Evolutionary conservation across 2,797 vertebrate genomes (phyloP).

Genomic region (Harpagifer antarcticus): DNA sequence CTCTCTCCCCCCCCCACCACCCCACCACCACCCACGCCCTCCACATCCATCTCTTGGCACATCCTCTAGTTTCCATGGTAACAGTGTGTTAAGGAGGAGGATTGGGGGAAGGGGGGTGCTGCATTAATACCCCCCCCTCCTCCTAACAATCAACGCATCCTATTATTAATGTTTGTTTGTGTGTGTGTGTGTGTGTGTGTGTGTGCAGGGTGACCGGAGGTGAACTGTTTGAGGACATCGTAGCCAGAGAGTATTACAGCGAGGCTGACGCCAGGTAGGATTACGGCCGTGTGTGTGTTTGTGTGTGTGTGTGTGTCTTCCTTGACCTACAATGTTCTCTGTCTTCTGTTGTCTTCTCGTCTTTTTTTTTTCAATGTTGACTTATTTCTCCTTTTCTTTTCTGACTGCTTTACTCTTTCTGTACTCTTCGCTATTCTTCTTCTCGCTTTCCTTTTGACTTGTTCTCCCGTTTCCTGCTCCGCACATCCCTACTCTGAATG

Average conservation of each 20-base stretch:
- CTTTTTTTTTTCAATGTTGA: slow-evolving; percentile 9
- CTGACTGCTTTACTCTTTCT: slow-evolving; percentile 14
- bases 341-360: slow-evolving; percentile 37
- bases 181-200: neutral
- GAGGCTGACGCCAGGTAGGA: slow-evolving; percentile 98
- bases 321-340: slow-evolving; percentile 31
- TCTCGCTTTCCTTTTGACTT: neutral
- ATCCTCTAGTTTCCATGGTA: slow-evolving; percentile 78
- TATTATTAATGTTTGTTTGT: slow-evolving; percentile 13
- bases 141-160: neutral
- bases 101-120: slow-evolving; percentile 6
- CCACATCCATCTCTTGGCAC: slow-evolving; percentile 63
- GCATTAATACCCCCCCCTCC: slow-evolving; percentile 1
- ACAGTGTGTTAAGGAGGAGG: slow-evolving; percentile 49
- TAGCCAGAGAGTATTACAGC: slow-evolving; percentile 98
- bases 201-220: slow-evolving; percentile 94
- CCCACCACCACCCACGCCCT: slow-evolving; percentile 60
- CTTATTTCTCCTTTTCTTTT: slow-evolving; percentile 3
- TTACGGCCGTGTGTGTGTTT: slow-evolving; percentile 29
- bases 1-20: too few species aligned
- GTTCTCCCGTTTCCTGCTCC: slow-evolving; percentile 11
- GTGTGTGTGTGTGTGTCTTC: slow-evolving; percentile 15
- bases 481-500: neutral
- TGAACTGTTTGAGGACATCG: slow-evolving; percentile 98
- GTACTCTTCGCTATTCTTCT: slow-evolving; percentile 1